A percentile compares a stretch with the other conserved stretches of the same genome.
Conservation (phyloP, 30 jellyfish, hydroid and myxozoan genomes). For the Aurelia sp. region DNA sequence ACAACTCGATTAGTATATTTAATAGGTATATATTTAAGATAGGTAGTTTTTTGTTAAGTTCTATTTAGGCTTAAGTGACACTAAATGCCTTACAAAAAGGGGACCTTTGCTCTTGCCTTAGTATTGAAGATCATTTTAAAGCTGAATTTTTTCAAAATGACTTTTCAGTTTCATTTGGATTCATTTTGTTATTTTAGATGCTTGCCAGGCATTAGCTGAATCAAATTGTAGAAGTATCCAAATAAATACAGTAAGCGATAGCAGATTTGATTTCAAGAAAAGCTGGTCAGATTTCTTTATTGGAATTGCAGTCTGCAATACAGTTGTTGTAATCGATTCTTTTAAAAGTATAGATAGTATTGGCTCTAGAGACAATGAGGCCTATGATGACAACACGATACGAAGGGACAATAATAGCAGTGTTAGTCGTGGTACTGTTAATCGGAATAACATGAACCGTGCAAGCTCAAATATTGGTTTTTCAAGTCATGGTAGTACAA, state of each 20-base stretch:
- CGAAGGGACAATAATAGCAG: neutral
- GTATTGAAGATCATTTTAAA: too few species aligned
- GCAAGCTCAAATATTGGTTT: too few species aligned
- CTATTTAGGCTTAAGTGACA: too few species aligned
- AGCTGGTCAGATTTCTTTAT: slow-evolving; percentile 91
- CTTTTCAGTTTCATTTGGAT: neutral
- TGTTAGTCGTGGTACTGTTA: neutral
- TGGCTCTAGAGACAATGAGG: slow-evolving; percentile 56
- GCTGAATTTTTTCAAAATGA: too few species aligned
- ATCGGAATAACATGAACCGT: neutral
- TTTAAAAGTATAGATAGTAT: slow-evolving; percentile 59
- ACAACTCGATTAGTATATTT: too few species aligned
- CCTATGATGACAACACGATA: slow-evolving; percentile 45
- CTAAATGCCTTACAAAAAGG: too few species aligned
- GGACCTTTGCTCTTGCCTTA: too few species aligned
- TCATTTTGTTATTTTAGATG: slow-evolving; percentile 29
- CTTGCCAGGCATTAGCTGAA: slow-evolving; percentile 19
- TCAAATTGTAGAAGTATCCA: slow-evolving; percentile 44
- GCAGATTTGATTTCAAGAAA: slow-evolving; percentile 28
- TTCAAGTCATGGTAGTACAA: too few species aligned
- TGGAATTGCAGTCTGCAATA: slow-evolving; percentile 84
- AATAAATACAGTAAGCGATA: slow-evolving; percentile 32
- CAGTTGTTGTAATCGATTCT: slow-evolving; percentile 82
- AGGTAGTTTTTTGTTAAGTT: too few species aligned
- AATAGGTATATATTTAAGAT: too few species aligned